A percentile compares a stretch with the other conserved stretches of the same genome.
Conservation (phyloP, 2,888 invertebrate genomes). For the Pyrocoelia pectoralis region DNA sequence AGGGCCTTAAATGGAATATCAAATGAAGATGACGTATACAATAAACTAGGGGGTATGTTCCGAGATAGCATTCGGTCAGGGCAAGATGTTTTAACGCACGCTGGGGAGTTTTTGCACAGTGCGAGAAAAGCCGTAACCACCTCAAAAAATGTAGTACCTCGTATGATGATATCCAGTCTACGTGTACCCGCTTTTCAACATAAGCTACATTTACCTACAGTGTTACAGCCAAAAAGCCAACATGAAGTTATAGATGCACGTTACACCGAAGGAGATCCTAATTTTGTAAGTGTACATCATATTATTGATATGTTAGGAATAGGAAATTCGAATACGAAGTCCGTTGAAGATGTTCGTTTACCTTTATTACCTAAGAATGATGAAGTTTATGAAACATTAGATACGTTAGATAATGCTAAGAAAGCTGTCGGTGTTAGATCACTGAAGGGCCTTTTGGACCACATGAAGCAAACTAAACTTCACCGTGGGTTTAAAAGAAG, state of each 20-base stretch:
- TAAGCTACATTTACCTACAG: background rate
- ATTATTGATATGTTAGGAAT: constrained; percentile 55
- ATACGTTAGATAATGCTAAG: constrained; percentile 32
- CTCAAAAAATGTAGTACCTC: constrained; percentile 46
- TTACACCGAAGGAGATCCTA: constrained; percentile 20
- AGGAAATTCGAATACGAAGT: constrained; percentile 50
- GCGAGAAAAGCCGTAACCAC: constrained; percentile 49
- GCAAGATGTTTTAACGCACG: constrained; percentile 52
- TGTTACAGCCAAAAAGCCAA: constrained; percentile 22
- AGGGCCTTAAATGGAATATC: background rate
- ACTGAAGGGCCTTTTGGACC: constrained; percentile 36
- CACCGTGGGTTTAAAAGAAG: background rate
- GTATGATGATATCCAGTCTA: constrained; percentile 46
- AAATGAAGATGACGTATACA: constrained; percentile 32
- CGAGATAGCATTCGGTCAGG: constrained; percentile 53
- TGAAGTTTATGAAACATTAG: constrained; percentile 22
- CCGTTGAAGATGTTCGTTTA: too few relatives aligned
- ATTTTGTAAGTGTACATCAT: constrained; percentile 51
- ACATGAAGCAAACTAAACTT: constrained; percentile 19
- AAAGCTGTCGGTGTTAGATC: constrained; percentile 32
- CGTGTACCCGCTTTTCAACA: constrained; percentile 40
- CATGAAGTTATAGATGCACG: constrained; percentile 6
- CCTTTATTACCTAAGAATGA: too few relatives aligned
- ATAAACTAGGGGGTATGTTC: constrained; percentile 50
- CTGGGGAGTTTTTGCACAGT: constrained; percentile 52